Conservation (phyloP, 1,140 invertebrate species). For the Hypothenemus hampei region DNA sequence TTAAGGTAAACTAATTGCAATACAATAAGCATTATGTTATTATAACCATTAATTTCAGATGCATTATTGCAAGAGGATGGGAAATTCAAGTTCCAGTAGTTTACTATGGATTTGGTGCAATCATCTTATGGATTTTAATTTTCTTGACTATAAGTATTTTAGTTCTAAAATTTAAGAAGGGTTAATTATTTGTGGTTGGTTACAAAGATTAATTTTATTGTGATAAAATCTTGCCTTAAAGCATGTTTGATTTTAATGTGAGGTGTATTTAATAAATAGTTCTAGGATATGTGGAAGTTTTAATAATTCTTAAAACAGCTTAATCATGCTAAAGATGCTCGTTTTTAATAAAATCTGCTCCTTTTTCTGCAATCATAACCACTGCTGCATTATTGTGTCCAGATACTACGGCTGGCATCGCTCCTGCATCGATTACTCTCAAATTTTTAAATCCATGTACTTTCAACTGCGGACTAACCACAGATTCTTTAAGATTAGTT, state of each 20-base stretch:
- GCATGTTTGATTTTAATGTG: neutral
- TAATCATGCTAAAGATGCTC: neutral
- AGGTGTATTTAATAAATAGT: too few relatives aligned
- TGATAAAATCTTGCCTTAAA: conserved; percentile 7
- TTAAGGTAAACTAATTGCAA: conserved; percentile 51
- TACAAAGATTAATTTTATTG: conserved; percentile 1
- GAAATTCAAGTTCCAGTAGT: conserved; percentile 67
- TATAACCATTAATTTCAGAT: conserved; percentile 33
- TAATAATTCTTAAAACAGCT: too few relatives aligned
- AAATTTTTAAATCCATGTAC: conserved; percentile 46
- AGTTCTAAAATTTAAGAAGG: conserved; percentile 78
- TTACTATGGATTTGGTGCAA: conserved; percentile 82
- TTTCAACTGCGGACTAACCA: conserved; percentile 46
- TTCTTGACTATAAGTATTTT: conserved; percentile 76
- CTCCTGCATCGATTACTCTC: conserved; percentile 47
- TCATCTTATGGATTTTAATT: conserved; percentile 75
- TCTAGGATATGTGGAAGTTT: too few relatives aligned
- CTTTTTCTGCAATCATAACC: conserved; percentile 49
- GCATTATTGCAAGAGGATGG: conserved; percentile 87
- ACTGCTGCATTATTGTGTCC: conserved; percentile 48
- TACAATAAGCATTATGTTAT: neutral
- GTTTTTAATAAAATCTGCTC: conserved; percentile 7
- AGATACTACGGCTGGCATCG: conserved; percentile 40
- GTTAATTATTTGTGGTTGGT: conserved; percentile 36
- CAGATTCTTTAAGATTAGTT: conserved; percentile 44